These are phyloP conservation scores for Diachasmimorpha longicaudata DNA, from an alignment of 1,140 invertebrate genomes.

Conservation along the genomic window DNA sequence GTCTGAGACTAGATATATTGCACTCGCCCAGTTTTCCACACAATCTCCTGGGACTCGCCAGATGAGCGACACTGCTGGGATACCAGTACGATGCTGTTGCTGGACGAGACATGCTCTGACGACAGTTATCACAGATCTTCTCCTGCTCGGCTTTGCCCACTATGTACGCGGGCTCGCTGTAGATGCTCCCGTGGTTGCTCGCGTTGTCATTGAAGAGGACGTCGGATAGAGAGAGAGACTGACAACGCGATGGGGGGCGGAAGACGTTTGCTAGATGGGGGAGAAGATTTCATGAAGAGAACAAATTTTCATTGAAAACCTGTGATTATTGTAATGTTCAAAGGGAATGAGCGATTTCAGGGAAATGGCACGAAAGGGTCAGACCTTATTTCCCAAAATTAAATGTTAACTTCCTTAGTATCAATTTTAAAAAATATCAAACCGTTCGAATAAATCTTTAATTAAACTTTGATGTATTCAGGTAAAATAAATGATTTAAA, in stretches of 20 bases:
- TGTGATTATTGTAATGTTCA: no score
- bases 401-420: no score
- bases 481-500: no score
- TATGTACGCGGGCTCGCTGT: conserved; percentile 81
- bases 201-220: conserved; percentile 70
- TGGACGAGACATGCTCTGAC: conserved; percentile 73
- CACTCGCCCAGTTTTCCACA: conserved; percentile 59
- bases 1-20: conserved; percentile 78
- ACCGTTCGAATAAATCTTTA: no score
- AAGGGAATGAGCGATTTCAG: not conserved
- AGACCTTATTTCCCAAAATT: no score
- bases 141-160: conserved; percentile 69
- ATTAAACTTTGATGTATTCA: no score
- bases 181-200: conserved; percentile 77
- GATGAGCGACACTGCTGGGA: conserved; percentile 60
- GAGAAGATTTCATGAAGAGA: no score
- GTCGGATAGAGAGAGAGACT: conserved; percentile 75
- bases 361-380: not conserved
- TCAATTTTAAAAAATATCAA: no score
- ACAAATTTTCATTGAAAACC: no score
- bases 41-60: conserved; percentile 58
- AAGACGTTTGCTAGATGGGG: conserved; percentile 46
- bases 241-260: conserved; percentile 64
- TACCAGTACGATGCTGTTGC: conserved; percentile 71
- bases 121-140: conserved; percentile 79